These are phyloP conservation scores for Micoletzkya japonica DNA, from an alignment of 2,888 invertebrate species.

Conservation along the genomic window DNA sequence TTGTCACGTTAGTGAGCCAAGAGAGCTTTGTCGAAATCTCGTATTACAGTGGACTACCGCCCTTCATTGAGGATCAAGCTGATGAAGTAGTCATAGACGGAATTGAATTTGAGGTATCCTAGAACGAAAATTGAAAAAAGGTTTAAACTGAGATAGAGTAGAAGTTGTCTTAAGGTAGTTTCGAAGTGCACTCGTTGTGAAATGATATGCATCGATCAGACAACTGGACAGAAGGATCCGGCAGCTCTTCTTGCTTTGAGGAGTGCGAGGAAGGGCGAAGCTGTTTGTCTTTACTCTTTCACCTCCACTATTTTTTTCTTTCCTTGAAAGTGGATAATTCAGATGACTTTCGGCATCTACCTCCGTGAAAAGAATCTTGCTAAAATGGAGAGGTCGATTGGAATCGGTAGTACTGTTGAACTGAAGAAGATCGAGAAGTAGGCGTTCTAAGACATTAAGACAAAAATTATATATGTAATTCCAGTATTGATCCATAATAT, in stretches of 20 bases:
- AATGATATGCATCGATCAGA: constrained; percentile 92
- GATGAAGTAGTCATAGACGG: constrained; percentile 73
- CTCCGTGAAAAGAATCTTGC: constrained; percentile 35
- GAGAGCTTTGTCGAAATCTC: not conserved
- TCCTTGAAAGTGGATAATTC: not conserved
- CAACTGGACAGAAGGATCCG: constrained; percentile 73
- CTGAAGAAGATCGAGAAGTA: too few species aligned
- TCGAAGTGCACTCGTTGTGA: constrained; percentile 87
- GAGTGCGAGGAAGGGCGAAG: constrained; percentile 47
- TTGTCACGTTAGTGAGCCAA: constrained; percentile 68
- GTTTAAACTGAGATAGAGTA: constrained; percentile 1
- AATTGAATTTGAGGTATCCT: constrained; percentile 48
- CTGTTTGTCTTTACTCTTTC: constrained; percentile 33
- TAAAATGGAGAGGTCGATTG: too few species aligned
- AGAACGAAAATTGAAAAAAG: too few species aligned
- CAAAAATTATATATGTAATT: too few species aligned
- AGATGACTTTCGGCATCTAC: constrained; percentile 59
- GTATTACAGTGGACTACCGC: constrained; percentile 67
- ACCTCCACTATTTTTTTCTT: not conserved
- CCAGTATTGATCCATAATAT: too few species aligned
- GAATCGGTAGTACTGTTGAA: too few species aligned
- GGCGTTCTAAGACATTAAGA: too few species aligned
- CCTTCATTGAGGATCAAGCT: constrained; percentile 82
- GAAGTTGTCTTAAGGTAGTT: constrained; percentile 47
- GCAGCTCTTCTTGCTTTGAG: constrained; percentile 63